These are phyloP conservation scores for Blastobasis lacticolella DNA, from an alignment of 2,888 invertebrate species.

Conservation along the genomic window DNA sequence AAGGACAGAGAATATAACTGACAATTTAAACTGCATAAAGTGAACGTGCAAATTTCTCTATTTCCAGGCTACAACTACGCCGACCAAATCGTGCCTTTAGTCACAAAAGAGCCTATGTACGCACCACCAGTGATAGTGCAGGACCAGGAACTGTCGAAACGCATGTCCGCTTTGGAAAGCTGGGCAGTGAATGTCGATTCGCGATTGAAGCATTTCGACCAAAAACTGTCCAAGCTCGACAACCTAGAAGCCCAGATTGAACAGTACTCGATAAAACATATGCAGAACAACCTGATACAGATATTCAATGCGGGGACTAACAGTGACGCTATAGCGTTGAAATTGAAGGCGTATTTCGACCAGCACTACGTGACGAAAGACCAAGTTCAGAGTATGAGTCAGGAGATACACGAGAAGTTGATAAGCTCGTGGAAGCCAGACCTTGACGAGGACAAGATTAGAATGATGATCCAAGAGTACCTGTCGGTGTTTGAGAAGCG, in stretches of 20 bases:
- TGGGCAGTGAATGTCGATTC: slow-evolving; percentile 68
- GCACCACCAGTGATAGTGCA: slow-evolving; percentile 42
- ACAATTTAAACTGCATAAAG: neutral
- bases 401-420: slow-evolving; percentile 48
- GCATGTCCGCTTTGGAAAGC: slow-evolving; percentile 53
- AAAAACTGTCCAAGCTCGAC: slow-evolving; percentile 65
- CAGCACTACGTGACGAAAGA: slow-evolving; percentile 76
- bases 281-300: slow-evolving; percentile 71
- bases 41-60: slow-evolving; percentile 2
- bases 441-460: slow-evolving; percentile 65
- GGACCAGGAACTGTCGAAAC: slow-evolving; percentile 43
- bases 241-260: slow-evolving; percentile 63
- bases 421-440: slow-evolving; percentile 62
- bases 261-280: slow-evolving; percentile 66
- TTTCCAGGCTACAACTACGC: slow-evolving; percentile 55
- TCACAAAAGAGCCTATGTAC: slow-evolving; percentile 38
- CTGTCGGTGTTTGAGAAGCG: slow-evolving; percentile 51
- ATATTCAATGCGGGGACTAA: slow-evolving; percentile 62
- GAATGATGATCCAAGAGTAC: slow-evolving; percentile 61
- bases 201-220: slow-evolving; percentile 72
- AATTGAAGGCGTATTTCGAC: slow-evolving; percentile 75
- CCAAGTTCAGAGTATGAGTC: slow-evolving; percentile 69
- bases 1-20: slow-evolving; percentile 50
- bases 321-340: slow-evolving; percentile 50
- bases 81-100: slow-evolving; percentile 29